Base-by-base conservation (phyloP, 2,797 vertebrate genomes). In the Malurus splendens region DNA sequence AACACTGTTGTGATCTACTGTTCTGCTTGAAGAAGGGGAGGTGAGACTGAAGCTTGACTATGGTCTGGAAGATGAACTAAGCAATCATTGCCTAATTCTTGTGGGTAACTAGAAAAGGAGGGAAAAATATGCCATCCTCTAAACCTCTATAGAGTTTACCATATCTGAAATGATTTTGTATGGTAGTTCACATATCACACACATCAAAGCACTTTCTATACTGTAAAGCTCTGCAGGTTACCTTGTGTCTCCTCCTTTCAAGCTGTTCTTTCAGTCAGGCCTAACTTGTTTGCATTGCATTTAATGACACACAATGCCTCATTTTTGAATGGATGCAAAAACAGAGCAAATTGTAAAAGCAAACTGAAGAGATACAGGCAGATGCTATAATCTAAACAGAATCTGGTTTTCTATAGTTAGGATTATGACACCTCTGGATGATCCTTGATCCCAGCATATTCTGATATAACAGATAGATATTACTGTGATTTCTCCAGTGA, bases 401-500 rank as follows among this genome's bases (percentile, higher is more conserved):
- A 90, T 95, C 96, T 96, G 65, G 50, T 94, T 96, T 96, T 94
- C 91, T 95, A 68, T 95, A 96, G 96, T 97, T 96, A 95, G 68
- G 91, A 94, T 94, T 93, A 92, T 90, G 92, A 91, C 84, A 95
- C 79, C 83, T 81, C 81, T 90, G 76, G 93, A 93, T 94, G 94
- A 96, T 96, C 95, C 95, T 87, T 77, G 80, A 95, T 96, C 89
- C 90, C 92, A 50, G 60, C n/a, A 36, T 90, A 90, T 95, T 95
- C 89, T 90, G 82, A 91, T 94, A 88, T 93, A 94, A 96, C 92
- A 96, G 94, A 93, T 92, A 85, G 84, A 90, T 94, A 95, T 93
- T 93, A 89, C 89, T 8, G 19, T 94, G 91, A 97, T 97, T 97
- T 97, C 96, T 97, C 95, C 92, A 90, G 93, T 81, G 95, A 92